Conservation (phyloP, 2,797 vertebrate genomes). For the Lacerta bilineata region DNA sequence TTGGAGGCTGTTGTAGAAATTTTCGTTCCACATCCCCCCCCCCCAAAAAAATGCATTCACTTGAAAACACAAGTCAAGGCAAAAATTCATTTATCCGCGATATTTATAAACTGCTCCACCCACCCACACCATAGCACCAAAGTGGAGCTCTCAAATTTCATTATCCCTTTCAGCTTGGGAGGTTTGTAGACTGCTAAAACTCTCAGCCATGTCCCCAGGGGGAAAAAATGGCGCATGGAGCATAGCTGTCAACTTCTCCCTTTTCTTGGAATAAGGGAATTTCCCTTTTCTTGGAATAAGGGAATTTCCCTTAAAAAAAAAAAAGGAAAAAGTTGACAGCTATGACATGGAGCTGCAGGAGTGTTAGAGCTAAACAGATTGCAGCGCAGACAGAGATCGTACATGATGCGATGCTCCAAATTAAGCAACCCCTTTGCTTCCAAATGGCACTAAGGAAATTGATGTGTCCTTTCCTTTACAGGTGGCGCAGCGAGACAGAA, state of each 20-base stretch:
- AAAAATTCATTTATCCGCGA: not conserved
- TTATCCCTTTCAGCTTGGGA: not conserved
- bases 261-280: no score
- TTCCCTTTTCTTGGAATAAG: no score
- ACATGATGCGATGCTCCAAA: not conserved
- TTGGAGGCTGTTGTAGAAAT: not conserved
- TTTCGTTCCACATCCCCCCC: not conserved
- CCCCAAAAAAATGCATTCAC: not conserved
- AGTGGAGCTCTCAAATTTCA: not conserved
- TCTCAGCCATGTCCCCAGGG: not conserved
- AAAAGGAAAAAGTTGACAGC: no score
- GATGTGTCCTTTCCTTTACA: conserved; percentile 58
- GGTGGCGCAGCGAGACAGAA: conserved; percentile 71
- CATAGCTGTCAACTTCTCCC: no score
- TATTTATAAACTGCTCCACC: not conserved
- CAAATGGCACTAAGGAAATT: conserved; percentile 18
- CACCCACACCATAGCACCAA: not conserved
- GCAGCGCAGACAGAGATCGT: not conserved
- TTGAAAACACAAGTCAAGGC: not conserved
- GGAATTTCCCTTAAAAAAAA: no score
- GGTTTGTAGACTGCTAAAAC: not conserved
- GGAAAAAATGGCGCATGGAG: not conserved
- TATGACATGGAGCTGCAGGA: not conserved
- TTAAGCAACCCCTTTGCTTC: not conserved
- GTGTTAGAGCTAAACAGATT: conserved; percentile 9